Conservation (phyloP, 2,797 vertebrate genomes). For the Brachyrhaphis roseni region DNA sequence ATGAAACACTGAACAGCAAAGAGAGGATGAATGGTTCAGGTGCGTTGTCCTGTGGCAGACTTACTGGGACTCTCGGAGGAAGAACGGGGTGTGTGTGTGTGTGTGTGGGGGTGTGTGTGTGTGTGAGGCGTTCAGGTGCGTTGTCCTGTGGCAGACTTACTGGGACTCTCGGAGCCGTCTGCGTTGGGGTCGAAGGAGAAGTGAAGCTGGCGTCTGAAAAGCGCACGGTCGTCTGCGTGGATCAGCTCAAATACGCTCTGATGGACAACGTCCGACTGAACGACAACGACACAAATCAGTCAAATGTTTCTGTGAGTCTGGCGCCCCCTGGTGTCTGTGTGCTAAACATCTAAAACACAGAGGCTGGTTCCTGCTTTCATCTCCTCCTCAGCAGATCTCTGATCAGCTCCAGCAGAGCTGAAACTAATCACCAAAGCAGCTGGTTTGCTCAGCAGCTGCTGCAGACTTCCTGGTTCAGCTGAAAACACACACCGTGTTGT, state of each 20-base stretch:
- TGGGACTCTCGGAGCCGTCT: conserved; percentile 14
- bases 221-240: conserved; percentile 80
- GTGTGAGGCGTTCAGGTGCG: neutral
- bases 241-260: conserved; percentile 85
- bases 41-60: too few species aligned
- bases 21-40: neutral
- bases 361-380: neutral
- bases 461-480: conserved; percentile 24
- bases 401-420: conserved; percentile 22
- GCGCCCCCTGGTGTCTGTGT: neutral
- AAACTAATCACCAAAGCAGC: conserved; percentile 18
- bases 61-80: too few species aligned
- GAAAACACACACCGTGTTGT: conserved; percentile 15
- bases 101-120: too few species aligned
- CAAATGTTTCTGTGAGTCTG: neutral
- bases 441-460: conserved; percentile 15
- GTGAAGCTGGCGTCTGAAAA: conserved; percentile 82
- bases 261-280: conserved; percentile 84
- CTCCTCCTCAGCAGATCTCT: neutral
- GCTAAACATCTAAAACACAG: neutral
- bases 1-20: neutral
- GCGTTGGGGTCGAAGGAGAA: conserved; percentile 65
- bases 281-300: neutral
- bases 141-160: conserved; percentile 30
- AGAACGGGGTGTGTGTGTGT: too few species aligned